These are phyloP conservation scores for Oryzias melastigma DNA, from an alignment of 2,113 vertebrate genomes.

Conservation along the genomic window DNA sequence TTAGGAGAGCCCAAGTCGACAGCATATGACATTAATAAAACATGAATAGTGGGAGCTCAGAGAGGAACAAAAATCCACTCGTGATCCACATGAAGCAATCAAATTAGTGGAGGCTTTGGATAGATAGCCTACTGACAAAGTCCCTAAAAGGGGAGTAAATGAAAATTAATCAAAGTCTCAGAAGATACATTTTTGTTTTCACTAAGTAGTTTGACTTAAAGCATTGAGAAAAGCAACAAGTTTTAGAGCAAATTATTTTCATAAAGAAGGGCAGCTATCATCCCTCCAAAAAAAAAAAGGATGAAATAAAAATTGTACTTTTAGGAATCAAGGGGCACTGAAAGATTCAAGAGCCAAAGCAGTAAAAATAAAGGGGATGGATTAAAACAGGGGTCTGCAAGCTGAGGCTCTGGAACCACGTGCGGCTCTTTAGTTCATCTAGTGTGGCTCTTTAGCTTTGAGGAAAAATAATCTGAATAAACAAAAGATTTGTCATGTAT, in stretches of 20 bases:
- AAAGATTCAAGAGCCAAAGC: too few species aligned
- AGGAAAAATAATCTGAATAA: too few species aligned
- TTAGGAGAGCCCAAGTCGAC: constrained; percentile 67
- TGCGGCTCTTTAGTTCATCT: too few species aligned
- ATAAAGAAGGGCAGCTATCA: not conserved
- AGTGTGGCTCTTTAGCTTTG: too few species aligned
- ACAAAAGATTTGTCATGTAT: too few species aligned
- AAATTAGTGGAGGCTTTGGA: constrained; percentile 53
- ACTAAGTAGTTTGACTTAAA: constrained; percentile 8
- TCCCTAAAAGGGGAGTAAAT: constrained; percentile 21
- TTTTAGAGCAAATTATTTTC: constrained; percentile 3
- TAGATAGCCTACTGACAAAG: constrained; percentile 33
- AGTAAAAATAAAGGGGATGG: too few species aligned
- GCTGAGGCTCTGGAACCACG: too few species aligned
- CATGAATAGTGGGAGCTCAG: constrained; percentile 58
- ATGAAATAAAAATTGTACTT: not conserved
- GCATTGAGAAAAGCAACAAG: constrained; percentile 13
- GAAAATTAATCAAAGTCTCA: constrained; percentile 32
- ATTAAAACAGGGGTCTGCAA: too few species aligned
- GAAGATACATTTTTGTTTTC: constrained; percentile 31
- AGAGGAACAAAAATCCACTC: constrained; percentile 51
- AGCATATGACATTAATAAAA: constrained; percentile 79
- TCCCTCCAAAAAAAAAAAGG: constrained; percentile 2
- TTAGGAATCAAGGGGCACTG: not conserved
- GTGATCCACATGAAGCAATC: constrained; percentile 47